Percentiles rank a stretch among this genome's conserved stretches.
phyloP scores from a whole-genome alignment of 2,888 invertebrate species.

The Ptychoptera albimana region DNA sequence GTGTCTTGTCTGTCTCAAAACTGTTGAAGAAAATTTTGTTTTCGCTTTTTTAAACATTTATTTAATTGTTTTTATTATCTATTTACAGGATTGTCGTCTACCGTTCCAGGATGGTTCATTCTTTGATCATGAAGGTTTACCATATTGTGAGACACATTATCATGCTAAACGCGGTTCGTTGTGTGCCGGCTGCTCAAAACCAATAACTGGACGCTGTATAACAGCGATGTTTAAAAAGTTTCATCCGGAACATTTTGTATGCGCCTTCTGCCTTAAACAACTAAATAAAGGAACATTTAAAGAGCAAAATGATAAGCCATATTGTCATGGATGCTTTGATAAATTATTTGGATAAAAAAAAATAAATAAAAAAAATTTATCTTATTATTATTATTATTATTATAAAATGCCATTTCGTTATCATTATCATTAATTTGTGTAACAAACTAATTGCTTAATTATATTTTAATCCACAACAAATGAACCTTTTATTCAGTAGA shows the following conservation, averaged over 20 bases:
- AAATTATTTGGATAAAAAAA: constrained; percentile 76
- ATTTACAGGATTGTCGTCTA: constrained; percentile 84
- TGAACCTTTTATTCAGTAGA: no score
- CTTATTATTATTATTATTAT: no score
- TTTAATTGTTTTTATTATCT: constrained; percentile 10
- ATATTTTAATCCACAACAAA: no score
- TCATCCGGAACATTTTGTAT: constrained; percentile 99
- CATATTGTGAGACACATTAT: constrained; percentile 98
- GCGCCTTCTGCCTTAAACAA: constrained; percentile 97
- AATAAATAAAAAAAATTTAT: no score
- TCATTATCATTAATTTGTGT: no score
- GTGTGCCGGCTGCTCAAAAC: constrained; percentile 95
- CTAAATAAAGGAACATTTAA: constrained; percentile 99
- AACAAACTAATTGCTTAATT: no score
- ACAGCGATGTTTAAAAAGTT: constrained; percentile 98
- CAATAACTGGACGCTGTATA: constrained; percentile 93
- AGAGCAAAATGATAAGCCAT: constrained; percentile 97
- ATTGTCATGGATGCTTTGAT: constrained; percentile 95
- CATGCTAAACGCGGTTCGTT: constrained; percentile 93
- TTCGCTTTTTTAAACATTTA: background rate
- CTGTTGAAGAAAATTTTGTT: background rate
- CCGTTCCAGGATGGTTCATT: constrained; percentile 96
- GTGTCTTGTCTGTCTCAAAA: background rate
- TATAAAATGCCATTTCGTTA: no score
- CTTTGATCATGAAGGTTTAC: constrained; percentile 95